These are phyloP conservation scores for Corythornis vintsioides DNA, from an alignment of 2,113 vertebrate species.

Conservation along the genomic window DNA sequence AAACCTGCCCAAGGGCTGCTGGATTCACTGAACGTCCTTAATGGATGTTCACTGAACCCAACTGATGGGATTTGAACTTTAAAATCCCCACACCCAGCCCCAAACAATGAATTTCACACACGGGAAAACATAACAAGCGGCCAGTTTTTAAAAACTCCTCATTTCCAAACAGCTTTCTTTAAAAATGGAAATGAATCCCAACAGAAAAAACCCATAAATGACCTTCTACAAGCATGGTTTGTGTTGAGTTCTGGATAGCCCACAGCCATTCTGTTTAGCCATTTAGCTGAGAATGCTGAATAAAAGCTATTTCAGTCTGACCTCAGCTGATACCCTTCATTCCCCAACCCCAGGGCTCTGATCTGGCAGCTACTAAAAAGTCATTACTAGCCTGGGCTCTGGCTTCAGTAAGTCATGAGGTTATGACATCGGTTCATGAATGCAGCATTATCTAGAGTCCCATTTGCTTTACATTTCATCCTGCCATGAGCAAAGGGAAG, in stretches of 20 bases:
- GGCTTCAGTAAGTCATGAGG: constrained; percentile 37
- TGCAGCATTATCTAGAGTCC: constrained; percentile 25
- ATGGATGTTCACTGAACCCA: not conserved
- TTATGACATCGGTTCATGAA: constrained; percentile 33
- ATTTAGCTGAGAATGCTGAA: constrained; percentile 1
- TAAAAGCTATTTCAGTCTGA: constrained; percentile 38
- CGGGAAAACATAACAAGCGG: not conserved
- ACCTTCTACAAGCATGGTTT: not conserved
- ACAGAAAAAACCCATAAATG: not conserved
- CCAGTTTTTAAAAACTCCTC: not conserved
- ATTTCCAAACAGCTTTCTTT: not conserved
- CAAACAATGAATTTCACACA: not conserved
- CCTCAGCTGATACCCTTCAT: not conserved
- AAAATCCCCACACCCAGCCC: not conserved
- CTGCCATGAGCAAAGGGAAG: constrained; percentile 14
- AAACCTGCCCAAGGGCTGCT: not conserved
- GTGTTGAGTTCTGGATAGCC: not conserved
- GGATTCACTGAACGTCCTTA: not conserved
- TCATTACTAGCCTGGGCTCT: constrained; percentile 5
- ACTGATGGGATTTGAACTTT: not conserved
- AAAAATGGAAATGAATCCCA: not conserved
- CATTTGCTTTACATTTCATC: constrained; percentile 21
- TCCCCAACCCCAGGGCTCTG: not conserved
- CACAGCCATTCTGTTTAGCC: constrained; percentile 37
- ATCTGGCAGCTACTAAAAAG: constrained; percentile 14